These are phyloP conservation scores for Sternotherus odoratus DNA, from an alignment of 2,797 vertebrate genomes.

Conservation along the genomic window DNA sequence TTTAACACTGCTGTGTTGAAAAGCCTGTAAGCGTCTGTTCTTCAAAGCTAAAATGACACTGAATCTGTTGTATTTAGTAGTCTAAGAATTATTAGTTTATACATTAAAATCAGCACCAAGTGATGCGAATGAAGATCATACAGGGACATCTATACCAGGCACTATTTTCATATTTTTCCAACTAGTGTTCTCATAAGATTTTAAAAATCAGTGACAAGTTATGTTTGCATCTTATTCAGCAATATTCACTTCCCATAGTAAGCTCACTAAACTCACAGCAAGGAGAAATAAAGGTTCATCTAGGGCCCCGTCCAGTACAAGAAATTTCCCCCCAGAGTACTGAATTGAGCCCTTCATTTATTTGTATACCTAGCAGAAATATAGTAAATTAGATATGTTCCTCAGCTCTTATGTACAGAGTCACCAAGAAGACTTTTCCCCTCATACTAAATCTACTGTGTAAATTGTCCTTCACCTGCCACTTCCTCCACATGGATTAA, in stretches of 20 bases:
- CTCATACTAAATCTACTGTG: not conserved
- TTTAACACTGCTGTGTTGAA: constrained; percentile 92
- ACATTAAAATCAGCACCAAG: constrained; percentile 79
- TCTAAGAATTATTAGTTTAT: constrained; percentile 83
- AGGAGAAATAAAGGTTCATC: constrained; percentile 33
- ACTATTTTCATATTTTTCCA: constrained; percentile 58
- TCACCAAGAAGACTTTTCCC: not conserved
- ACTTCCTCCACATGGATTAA: constrained; percentile 35
- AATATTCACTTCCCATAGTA: not conserved
- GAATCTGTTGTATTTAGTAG: constrained; percentile 82
- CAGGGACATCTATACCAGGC: constrained; percentile 42
- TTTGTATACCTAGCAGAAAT: not conserved
- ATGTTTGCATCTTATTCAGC: constrained; percentile 59
- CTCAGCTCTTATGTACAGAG: not conserved
- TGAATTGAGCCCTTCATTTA: not conserved
- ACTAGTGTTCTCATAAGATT: constrained; percentile 63
- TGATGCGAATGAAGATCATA: constrained; percentile 68
- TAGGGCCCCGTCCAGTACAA: not conserved
- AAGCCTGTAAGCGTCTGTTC: constrained; percentile 92
- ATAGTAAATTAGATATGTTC: not conserved
- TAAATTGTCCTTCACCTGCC: constrained; percentile 10
- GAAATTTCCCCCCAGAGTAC: not conserved
- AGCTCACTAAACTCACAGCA: constrained; percentile 41
- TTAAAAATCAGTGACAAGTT: constrained; percentile 38
- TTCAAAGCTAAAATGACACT: constrained; percentile 83